phyloP scores from a whole-genome alignment of 2,888 invertebrate genomes.

The Agrochola macilenta region DNA sequence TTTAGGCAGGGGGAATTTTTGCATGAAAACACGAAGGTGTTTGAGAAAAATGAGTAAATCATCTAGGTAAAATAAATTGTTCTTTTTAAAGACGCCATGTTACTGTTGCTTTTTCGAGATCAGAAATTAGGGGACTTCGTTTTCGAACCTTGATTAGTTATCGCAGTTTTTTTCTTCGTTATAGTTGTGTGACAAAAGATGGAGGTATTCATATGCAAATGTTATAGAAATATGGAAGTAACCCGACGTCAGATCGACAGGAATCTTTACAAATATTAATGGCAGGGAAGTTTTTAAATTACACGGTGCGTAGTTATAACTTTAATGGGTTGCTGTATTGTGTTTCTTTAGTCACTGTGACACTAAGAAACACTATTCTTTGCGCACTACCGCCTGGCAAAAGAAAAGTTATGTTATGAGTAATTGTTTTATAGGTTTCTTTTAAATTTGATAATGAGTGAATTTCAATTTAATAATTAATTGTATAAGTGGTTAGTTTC shows the following conservation, averaged over 20 bases:
- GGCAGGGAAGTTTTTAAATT: slow-evolving; percentile 68
- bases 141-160: slow-evolving; percentile 41
- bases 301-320: slow-evolving; percentile 63
- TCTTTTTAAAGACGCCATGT: neutral
- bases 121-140: slow-evolving; percentile 35
- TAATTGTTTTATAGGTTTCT: neutral
- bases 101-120: slow-evolving; percentile 19
- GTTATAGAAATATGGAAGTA: slow-evolving; percentile 61
- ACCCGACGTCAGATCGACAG: slow-evolving; percentile 67
- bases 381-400: too few relatives aligned
- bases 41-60: slow-evolving; percentile 43
- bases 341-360: slow-evolving; percentile 40
- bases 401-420: neutral
- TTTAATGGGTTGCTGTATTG: slow-evolving; percentile 40
- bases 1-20: slow-evolving; percentile 47
- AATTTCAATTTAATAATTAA: too few relatives aligned
- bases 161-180: slow-evolving; percentile 50
- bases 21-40: slow-evolving; percentile 34
- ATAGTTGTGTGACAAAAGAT: slow-evolving; percentile 45
- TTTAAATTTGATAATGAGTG: neutral
- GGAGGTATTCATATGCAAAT: slow-evolving; percentile 78
- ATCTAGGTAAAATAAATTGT: slow-evolving; percentile 1
- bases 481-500: too few relatives aligned
- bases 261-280: slow-evolving; percentile 72
- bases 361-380: slow-evolving; percentile 8